Evolutionary conservation across 2,113 vertebrate genomes (phyloP), one percentile per base, ranked within the genome.

Genomic region (Microcebus ravelobensis): DNA sequence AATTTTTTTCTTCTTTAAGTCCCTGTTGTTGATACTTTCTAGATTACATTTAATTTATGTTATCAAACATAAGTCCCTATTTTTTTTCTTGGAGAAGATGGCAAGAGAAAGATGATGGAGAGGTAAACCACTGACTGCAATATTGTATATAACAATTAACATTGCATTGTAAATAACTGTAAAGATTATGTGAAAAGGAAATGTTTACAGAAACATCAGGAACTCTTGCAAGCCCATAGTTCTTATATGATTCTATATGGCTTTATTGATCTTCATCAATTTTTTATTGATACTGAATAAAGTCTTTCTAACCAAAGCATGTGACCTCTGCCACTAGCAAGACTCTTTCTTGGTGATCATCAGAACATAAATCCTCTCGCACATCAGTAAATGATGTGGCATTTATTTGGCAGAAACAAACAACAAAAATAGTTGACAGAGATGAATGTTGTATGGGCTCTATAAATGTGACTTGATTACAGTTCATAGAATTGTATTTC

Each of bases 221-320:
- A 97, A 84, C 96, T 84, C 83, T 82, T 93, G 81, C 96, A 97
- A 96, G 91, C 82, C 57, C 23, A 0, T 65, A 86, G 87, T 81
- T 97, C 70, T 94, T 90, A 83, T 90, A 87, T 85, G 92, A 81
- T 67, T 74, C 90, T 93, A 96, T 36, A 94, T 74, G 94, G 55
- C 29, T 97, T 97, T 97, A 97, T 50, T 96, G 96, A 95, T 96
- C 39, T 68, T 89, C 50, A 74, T 90, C 82, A 91, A 95, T 31
- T 97, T 97, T 98, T 98, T 97, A 98, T 96, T 97, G 97, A 87
- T 98, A 98, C 91, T 97, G 97, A 98, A 8, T 63, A 63, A 63
- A 63, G 29, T 50, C 50, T 97, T 97, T 98, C 98, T 97, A 92
- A 97, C 91, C 82, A 97, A 98, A 98, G 34, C 95, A 97, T 97